Evolutionary conservation across 2,113 vertebrate species (phyloP).

Genomic region (Anser cygnoides): DNA sequence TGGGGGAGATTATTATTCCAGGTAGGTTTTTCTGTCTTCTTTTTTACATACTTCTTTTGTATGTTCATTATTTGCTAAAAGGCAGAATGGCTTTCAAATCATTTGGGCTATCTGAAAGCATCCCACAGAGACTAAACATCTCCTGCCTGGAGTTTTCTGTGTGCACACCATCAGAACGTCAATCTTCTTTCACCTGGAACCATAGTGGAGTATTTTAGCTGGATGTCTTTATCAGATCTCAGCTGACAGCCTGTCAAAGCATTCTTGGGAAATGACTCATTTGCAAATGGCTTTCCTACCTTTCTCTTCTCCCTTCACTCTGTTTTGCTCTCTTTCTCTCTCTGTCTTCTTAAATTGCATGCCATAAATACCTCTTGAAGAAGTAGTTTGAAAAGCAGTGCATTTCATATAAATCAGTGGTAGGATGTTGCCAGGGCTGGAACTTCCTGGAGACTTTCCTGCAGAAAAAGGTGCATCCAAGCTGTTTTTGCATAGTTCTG

Average conservation of each 20-base stretch:
- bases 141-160: background rate
- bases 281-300: slow-evolving; percentile 30
- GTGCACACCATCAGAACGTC: background rate
- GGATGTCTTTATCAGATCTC: slow-evolving; percentile 34
- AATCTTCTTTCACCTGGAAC: slow-evolving; percentile 22
- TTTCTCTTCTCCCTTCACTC: slow-evolving; percentile 11
- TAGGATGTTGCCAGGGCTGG: background rate
- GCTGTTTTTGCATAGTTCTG: background rate
- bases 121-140: slow-evolving; percentile 29
- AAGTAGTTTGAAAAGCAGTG: slow-evolving; percentile 5
- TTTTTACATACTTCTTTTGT: background rate
- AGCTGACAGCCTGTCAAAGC: slow-evolving; percentile 58
- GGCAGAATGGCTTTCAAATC: background rate
- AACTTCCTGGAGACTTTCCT: background rate
- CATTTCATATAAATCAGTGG: background rate
- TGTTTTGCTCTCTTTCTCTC: background rate
- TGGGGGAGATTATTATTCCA: background rate
- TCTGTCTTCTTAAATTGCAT: background rate
- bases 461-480: background rate
- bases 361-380: slow-evolving; percentile 17
- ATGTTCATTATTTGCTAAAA: slow-evolving; percentile 29
- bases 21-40: background rate
- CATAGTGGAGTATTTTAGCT: background rate
- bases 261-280: slow-evolving; percentile 10
- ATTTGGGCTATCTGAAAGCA: background rate